Conservation (phyloP, 2,888 invertebrate genomes). For the Mythimna pallens region DNA sequence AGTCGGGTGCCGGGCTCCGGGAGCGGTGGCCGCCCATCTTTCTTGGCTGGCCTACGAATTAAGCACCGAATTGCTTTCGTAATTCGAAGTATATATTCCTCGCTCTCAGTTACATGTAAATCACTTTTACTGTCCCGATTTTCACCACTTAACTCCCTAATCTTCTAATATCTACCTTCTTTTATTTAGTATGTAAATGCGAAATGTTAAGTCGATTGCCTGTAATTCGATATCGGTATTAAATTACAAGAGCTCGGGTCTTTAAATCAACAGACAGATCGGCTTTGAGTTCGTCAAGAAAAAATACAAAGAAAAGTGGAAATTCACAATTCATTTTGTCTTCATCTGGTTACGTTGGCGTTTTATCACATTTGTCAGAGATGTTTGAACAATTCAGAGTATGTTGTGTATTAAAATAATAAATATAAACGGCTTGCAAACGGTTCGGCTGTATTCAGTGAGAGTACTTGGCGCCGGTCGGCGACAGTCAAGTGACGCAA, state of each 20-base stretch:
- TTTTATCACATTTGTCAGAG: constrained; percentile 37
- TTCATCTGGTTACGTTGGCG: constrained; percentile 8
- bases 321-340: constrained; percentile 46
- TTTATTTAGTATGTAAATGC: constrained; percentile 75
- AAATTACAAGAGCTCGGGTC: constrained; percentile 57
- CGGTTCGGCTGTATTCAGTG: constrained; percentile 56
- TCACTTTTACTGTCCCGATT: constrained; percentile 89
- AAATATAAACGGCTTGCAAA: constrained; percentile 46
- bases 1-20: constrained; percentile 81
- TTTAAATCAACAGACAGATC: constrained; percentile 59
- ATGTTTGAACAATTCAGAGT: constrained; percentile 22
- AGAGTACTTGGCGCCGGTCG: constrained; percentile 63
- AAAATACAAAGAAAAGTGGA: constrained; percentile 52
- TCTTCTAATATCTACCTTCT: constrained; percentile 78
- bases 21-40: constrained; percentile 86
- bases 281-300: constrained; percentile 45
- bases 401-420: constrained; percentile 53
- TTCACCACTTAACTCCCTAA: constrained; percentile 82
- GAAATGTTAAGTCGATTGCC: constrained; percentile 63
- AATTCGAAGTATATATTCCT: constrained; percentile 89
- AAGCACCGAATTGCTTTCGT: constrained; percentile 89
- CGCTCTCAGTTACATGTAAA: constrained; percentile 88
- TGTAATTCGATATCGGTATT: constrained; percentile 66
- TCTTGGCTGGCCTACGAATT: constrained; percentile 90
- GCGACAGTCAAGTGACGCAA: constrained; percentile 87